Evolutionary conservation across 2,888 invertebrate species (phyloP), one percentile per base, ranked within the genome.

Genomic region (Tiphia femorata): DNA sequence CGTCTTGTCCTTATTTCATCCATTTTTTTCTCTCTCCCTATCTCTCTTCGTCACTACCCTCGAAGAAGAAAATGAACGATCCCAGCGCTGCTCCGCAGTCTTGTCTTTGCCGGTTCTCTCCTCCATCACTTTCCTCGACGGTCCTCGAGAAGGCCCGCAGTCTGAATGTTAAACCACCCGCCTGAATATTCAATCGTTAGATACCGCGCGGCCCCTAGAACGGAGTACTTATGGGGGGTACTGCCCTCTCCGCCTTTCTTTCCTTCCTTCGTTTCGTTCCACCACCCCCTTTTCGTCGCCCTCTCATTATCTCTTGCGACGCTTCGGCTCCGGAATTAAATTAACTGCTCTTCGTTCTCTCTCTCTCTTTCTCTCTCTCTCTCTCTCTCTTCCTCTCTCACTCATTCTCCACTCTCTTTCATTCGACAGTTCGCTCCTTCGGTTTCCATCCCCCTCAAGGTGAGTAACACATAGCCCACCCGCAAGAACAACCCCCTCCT

Each of bases 91-190:
- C n/a, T n/a, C n/a, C n/a, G n/a, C n/a, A n/a, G n/a, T n/a, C n/a
- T n/a, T n/a, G n/a, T n/a, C n/a, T n/a, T n/a, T n/a, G n/a, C n/a
- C n/a, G n/a, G n/a, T n/a, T n/a, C n/a, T n/a, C n/a, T n/a, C n/a
- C n/a, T n/a, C n/a, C n/a, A n/a, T n/a, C n/a, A n/a, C n/a, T n/a
- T n/a, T n/a, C n/a, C n/a, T n/a, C n/a, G n/a, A n/a, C n/a, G n/a
- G n/a, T n/a, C n/a, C n/a, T n/a, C n/a, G n/a, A n/a, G n/a, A n/a
- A n/a, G n/a, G n/a, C n/a, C n/a, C n/a, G 40, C 27, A 19, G 58
- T 29, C 53, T 55, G 57, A 69, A 68, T 71, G 64, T 64, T 64
- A 68, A 72, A 64, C 65, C 49, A 41, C 46, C 4, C 30, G 41
- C 38, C 41, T 38, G 55, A 57, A 68, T 57, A 51, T 61, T 71